phyloP scores from a whole-genome alignment of 2,113 vertebrate genomes.

The Holacanthus passer region DNA sequence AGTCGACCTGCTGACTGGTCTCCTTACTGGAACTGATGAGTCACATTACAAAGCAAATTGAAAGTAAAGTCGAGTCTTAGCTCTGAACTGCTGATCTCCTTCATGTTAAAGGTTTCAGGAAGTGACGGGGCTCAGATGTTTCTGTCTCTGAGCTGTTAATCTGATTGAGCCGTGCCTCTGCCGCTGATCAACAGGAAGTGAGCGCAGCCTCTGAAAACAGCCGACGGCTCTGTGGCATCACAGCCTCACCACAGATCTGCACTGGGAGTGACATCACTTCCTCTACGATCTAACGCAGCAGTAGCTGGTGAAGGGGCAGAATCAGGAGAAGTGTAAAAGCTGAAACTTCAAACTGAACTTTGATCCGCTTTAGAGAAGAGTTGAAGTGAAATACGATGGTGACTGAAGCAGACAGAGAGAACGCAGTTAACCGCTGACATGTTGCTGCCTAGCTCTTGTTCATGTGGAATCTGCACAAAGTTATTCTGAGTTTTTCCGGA shows the following conservation, averaged over 20 bases:
- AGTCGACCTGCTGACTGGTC: constrained; percentile 57
- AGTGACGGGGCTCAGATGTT: constrained; percentile 21
- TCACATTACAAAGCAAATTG: constrained; percentile 62
- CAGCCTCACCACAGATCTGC: constrained; percentile 36
- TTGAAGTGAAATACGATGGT: too few species aligned
- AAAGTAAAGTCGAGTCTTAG: constrained; percentile 52
- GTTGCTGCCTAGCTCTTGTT: neutral
- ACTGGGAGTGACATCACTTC: constrained; percentile 27
- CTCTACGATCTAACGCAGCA: neutral
- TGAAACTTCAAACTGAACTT: too few species aligned
- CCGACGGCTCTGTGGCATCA: constrained; percentile 1
- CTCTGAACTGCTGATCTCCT: neutral
- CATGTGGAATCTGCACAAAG: neutral
- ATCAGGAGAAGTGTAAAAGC: neutral
- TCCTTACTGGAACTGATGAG: constrained; percentile 72
- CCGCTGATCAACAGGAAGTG: constrained; percentile 65
- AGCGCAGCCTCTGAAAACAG: constrained; percentile 22
- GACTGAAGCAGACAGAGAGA: neutral
- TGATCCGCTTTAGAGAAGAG: too few species aligned
- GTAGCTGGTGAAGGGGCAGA: neutral
- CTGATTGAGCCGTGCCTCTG: neutral
- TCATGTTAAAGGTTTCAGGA: constrained; percentile 15
- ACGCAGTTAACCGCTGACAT: too few species aligned
- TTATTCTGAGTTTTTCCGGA: neutral
- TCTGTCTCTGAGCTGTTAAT: constrained; percentile 21